These are phyloP conservation scores for Camponotus fellah DNA, from an alignment of 2,888 invertebrate genomes.

Conservation along the genomic window DNA sequence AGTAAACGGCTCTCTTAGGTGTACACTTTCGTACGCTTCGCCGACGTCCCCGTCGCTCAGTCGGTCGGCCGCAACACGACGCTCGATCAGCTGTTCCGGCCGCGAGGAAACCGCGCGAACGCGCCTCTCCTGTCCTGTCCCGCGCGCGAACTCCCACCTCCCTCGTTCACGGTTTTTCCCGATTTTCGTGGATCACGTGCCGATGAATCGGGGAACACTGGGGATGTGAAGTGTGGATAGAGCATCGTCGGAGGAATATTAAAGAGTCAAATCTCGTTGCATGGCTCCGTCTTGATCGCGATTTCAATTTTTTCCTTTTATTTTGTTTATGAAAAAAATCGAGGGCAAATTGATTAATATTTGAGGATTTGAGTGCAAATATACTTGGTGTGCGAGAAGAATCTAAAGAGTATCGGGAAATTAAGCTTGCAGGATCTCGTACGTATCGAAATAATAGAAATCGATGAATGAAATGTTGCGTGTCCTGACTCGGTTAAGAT, in stretches of 20 bases:
- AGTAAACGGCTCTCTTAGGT: conserved; percentile 60
- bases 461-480: not conserved
- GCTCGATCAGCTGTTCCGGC: conserved; percentile 69
- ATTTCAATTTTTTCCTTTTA: not conserved
- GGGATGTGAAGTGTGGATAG: not conserved
- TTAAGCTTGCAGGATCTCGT: not conserved
- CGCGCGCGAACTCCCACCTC: not conserved
- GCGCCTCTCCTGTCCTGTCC: not conserved
- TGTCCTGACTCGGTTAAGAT: not conserved
- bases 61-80: conserved; percentile 71
- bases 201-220: not conserved
- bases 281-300: not conserved
- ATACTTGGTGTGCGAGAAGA: not conserved
- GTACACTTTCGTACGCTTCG: conserved; percentile 68
- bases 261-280: not conserved
- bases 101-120: conserved; percentile 21
- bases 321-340: not conserved
- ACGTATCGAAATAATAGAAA: not conserved
- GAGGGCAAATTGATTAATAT: not conserved
- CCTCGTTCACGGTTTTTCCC: not conserved
- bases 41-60: conserved; percentile 70
- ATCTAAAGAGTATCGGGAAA: not conserved
- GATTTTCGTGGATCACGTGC: not conserved
- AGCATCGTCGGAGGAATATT: not conserved
- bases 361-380: not conserved